Base-by-base conservation (phyloP, 2,113 vertebrate species). In the Dicentrarchus labrax region DNA sequence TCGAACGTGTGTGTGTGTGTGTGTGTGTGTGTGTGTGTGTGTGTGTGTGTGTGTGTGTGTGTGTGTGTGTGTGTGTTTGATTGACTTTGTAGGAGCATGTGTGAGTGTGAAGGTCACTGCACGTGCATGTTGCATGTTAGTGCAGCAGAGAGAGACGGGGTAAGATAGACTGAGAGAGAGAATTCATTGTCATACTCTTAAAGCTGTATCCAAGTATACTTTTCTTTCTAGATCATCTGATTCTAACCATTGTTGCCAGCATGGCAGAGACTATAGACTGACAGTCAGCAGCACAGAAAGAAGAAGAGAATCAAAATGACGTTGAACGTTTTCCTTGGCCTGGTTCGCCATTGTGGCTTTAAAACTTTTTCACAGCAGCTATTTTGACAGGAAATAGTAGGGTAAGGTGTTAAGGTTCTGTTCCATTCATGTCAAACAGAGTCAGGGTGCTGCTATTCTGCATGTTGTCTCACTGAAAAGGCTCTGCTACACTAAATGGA, bases 1-100 rank as follows among this genome's bases (percentile, higher is more conserved):
- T 30, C 2, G 2, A 30, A 66, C 80, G 82, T 72, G 66, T 50
- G 80, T 72, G 51, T 41, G 60, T 59, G 48, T 43, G 51, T 60
- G 59, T 82, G 56, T 72, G 56, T 64, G 45, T 66, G 65, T 67
- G 70, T 83, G 83, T 80, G 72, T 71, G 66, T 53, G 70, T 16
- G 24, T 65, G 56, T 43, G 43, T 43, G 43, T 43, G 43, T 43
- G n/a, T 71, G 74, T 47, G 80, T 71, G 50, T 39, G 59, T 57
- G 48, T 43, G 51, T 60, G 59, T 82, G 57, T 72, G 59, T 66
- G 50, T 65, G 66, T 60, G 66, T 65, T 22, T 78, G 64, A 54
- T 47, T 75, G 81, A 85, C 54, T 71, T 78, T 62, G 64, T 50
- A 76, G 71, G 11, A 72, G 64, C 41, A 64, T 84, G 84, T 79